Evolutionary conservation across 1,140 invertebrate genomes (phyloP).

Genomic region (Bombus breviceps): DNA sequence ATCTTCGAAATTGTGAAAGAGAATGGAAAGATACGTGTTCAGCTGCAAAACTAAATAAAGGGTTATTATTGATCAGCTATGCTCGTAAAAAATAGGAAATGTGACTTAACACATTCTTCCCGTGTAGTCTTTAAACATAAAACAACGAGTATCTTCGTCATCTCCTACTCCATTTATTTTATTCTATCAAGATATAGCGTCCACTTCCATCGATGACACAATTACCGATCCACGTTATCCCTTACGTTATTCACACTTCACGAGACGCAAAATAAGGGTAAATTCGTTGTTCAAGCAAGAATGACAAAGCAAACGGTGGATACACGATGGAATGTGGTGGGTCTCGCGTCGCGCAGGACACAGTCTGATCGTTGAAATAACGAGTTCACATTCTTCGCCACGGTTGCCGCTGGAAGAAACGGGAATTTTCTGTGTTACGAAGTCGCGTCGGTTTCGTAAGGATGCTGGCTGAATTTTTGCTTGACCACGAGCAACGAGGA

Average conservation of each 20-base stretch:
- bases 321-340: not conserved
- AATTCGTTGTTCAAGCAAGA: not conserved
- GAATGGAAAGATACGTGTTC: too few species aligned
- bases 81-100: too few species aligned
- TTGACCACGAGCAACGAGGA: not conserved
- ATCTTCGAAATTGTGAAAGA: too few species aligned
- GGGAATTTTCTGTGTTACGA: conserved; percentile 38
- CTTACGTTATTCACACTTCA: not conserved
- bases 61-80: too few species aligned
- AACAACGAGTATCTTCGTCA: not conserved
- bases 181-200: too few species aligned
- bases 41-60: too few species aligned
- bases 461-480: conserved; percentile 4
- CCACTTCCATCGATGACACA: not conserved
- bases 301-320: not conserved
- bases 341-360: not conserved
- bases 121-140: too few species aligned
- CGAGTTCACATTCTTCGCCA: conserved; percentile 45
- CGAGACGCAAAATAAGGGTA: not conserved
- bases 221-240: not conserved
- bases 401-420: conserved; percentile 28
- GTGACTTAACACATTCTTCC: too few species aligned
- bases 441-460: conserved; percentile 42
- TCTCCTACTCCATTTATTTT: not conserved
- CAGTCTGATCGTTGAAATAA: conserved; percentile 38